These are phyloP conservation scores for Eristalis intricaria DNA, from an alignment of 2,888 invertebrate genomes.

Conservation along the genomic window DNA sequence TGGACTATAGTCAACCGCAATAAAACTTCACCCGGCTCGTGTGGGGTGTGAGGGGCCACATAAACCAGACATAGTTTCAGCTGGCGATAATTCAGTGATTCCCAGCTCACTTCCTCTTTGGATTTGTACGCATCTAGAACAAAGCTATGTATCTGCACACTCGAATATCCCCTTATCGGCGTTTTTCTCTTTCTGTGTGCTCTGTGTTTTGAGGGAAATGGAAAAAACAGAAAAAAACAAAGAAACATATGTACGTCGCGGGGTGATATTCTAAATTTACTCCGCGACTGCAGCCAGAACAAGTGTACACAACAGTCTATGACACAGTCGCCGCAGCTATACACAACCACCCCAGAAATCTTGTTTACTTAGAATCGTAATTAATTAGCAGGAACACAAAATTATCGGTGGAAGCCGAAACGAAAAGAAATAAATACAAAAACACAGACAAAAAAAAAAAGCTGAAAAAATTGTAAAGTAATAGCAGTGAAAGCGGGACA, in stretches of 20 bases:
- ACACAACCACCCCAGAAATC: background rate
- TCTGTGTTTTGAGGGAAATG: too few species aligned
- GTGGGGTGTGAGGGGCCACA: background rate
- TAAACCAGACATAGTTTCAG: background rate
- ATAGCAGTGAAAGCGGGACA: conserved; percentile 4
- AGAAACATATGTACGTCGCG: background rate
- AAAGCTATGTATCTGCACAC: background rate
- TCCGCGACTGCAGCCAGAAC: background rate
- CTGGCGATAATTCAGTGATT: background rate
- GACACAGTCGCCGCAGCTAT: background rate
- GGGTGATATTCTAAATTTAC: background rate
- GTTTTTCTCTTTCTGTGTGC: background rate
- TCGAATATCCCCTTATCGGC: background rate
- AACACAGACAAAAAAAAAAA: background rate
- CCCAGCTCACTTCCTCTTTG: background rate
- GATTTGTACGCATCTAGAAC: background rate
- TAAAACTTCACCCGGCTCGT: background rate
- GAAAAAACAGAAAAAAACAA: background rate
- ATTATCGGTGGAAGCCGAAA: background rate
- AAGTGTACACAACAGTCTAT: too few species aligned
- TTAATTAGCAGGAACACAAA: conserved; percentile 34
- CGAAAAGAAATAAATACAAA: background rate
- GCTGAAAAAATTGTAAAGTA: conserved; percentile 4
- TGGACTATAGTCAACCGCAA: background rate
- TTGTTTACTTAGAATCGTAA: conserved; percentile 37